A percentile compares a stretch with the other conserved stretches of the same genome.
These are phyloP conservation scores for Carcinoscorpius rotundicauda DNA, from an alignment of 1,140 invertebrate genomes.

Conservation along the genomic window DNA sequence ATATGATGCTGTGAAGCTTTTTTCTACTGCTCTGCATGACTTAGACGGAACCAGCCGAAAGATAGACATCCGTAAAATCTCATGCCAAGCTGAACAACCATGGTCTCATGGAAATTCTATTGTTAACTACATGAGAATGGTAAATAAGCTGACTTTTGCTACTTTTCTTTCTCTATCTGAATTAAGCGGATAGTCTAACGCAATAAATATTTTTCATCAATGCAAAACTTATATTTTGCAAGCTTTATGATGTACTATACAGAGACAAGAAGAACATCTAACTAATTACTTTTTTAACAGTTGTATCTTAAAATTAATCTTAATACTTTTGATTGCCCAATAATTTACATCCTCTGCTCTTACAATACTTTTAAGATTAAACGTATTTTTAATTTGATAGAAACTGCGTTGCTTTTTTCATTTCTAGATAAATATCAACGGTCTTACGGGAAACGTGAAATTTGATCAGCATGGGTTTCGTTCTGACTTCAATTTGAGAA, in stretches of 20 bases:
- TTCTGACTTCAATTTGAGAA: conserved; percentile 76
- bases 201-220: too few species aligned
- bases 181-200: too few species aligned
- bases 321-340: too few species aligned
- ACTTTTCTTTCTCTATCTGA: conserved; percentile 5
- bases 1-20: conserved; percentile 35
- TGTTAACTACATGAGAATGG: conserved; percentile 95
- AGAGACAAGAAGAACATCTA: too few species aligned
- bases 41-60: conserved; percentile 21
- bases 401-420: too few species aligned
- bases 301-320: too few species aligned
- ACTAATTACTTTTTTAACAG: too few species aligned
- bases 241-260: too few species aligned
- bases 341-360: too few species aligned
- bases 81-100: conserved; percentile 74
- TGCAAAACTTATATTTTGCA: too few species aligned
- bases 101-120: conserved; percentile 89
- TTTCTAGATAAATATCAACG: conserved; percentile 75
- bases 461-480: conserved; percentile 88
- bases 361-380: too few species aligned
- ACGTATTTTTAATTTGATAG: too few species aligned
- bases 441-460: conserved; percentile 80
- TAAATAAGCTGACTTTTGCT: conserved; percentile 40
- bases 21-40: conserved; percentile 31
- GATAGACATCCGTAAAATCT: conserved; percentile 64